Conservation (phyloP, 2,113 vertebrate species). For the Zosterops pallidus region DNA sequence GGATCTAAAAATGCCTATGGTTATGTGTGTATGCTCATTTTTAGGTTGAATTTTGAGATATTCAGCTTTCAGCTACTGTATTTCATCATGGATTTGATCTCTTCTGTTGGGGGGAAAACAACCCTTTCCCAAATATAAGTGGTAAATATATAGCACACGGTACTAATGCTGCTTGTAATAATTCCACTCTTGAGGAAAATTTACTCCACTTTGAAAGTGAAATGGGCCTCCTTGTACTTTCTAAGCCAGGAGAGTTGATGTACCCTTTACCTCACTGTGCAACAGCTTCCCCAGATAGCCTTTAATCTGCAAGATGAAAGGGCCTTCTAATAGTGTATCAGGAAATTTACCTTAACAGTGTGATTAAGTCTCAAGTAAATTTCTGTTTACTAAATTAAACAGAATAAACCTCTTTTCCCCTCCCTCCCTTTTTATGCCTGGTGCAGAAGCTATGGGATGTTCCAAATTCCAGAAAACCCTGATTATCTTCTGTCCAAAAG, state of each 20-base stretch:
- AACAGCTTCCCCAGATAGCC: slow-evolving; percentile 34
- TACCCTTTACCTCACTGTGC: not conserved
- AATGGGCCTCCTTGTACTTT: not conserved
- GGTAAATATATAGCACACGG: not conserved
- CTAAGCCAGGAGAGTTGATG: not conserved
- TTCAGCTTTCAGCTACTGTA: not conserved
- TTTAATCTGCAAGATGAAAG: slow-evolving; percentile 62
- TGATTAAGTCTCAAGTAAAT: slow-evolving; percentile 48
- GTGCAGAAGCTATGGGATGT: not conserved
- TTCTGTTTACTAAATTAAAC: not conserved
- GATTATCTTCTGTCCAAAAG: not conserved
- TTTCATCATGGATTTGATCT: not conserved
- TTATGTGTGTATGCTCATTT: not conserved
- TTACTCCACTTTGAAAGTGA: slow-evolving; percentile 2
- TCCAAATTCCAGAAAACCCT: slow-evolving; percentile 21
- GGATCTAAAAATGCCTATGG: slow-evolving; percentile 9
- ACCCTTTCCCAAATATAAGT: not conserved
- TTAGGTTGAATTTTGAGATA: slow-evolving; percentile 1
- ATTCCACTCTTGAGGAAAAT: not conserved
- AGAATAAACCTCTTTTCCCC: slow-evolving; percentile 19
- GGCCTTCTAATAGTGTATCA: not conserved
- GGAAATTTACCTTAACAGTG: not conserved
- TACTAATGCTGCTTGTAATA: not conserved
- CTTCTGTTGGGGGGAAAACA: not conserved
- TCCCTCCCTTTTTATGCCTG: not conserved